A percentile compares a stretch with the other conserved stretches of the same genome.
Evolutionary conservation across 2,113 vertebrate species (phyloP).

Genomic region (Serinus canaria): DNA sequence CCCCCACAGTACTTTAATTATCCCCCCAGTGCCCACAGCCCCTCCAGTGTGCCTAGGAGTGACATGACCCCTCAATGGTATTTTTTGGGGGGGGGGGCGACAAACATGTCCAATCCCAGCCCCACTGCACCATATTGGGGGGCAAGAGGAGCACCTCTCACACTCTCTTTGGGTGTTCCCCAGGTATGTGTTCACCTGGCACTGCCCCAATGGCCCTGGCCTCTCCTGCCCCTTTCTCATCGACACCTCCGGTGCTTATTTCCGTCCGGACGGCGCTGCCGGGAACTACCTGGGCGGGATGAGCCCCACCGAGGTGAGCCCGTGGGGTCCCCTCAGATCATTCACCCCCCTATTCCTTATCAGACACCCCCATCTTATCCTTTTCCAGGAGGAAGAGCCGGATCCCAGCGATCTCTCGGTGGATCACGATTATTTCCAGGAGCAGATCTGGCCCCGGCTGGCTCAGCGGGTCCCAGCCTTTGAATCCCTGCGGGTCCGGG

Average conservation of each 20-base stretch:
- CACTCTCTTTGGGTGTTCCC: background rate
- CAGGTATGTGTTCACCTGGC: slow-evolving; percentile 86
- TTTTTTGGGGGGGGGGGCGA: background rate
- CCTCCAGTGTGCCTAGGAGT: background rate
- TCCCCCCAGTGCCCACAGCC: background rate
- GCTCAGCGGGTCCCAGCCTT: background rate
- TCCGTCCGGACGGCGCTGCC: slow-evolving; percentile 85
- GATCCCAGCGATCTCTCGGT: background rate
- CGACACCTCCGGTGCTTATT: slow-evolving; percentile 82
- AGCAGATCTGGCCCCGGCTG: background rate
- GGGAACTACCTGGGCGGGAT: slow-evolving; percentile 85
- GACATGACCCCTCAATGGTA: background rate
- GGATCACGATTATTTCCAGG: background rate
- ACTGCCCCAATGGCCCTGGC: slow-evolving; percentile 87
- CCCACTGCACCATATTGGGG: fast-evolving
- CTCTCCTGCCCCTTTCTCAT: slow-evolving; percentile 84
- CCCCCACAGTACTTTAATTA: background rate
- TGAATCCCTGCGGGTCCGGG: background rate
- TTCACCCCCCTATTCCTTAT: background rate
- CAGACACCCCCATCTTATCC: background rate
- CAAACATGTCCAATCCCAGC: background rate
- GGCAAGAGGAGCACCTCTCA: background rate
- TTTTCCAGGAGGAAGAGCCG: background rate
- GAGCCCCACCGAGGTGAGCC: slow-evolving; percentile 85
- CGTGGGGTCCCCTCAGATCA: fast-evolving